Base-by-base conservation (phyloP, 2,888 invertebrate genomes). In the Andrena camellia region DNA sequence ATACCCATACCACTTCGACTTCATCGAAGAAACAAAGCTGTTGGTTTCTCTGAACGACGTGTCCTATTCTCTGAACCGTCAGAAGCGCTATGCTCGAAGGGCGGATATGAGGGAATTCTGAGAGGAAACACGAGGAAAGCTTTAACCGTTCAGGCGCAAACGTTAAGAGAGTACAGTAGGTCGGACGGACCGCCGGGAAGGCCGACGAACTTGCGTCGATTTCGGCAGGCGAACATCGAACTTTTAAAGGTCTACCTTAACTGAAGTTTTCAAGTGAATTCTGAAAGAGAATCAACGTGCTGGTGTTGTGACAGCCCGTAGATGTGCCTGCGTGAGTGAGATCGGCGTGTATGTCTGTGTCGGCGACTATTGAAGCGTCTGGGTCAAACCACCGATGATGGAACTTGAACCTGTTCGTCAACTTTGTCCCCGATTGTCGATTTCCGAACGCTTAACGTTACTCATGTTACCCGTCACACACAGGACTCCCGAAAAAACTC, bases 41-140 rank as follows among this genome's bases (percentile, higher is more conserved):
- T 59, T 48, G 66, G 31, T 31, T 67, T 59, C 20, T 2, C 23
- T 26, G 29, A 13, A 20, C n/a, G 33, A n/a, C 60, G 13, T 20
- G 48, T 26, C 50, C 60, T 23, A 5, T 70, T 54, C 69, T 50
- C 23, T 2, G 66, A 20, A 33, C 59, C 48, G 59, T 71, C 48
- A 66, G 73, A 67, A 62, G 42, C 60, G 31, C 67, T 57, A 42
- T 73, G 71, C 52, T 80, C 59, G 76, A 57, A 66, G 6, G 29
- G 23, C 66, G 79, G 76, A 75, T 79, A 74, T 75, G 52, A 67
- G 52, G 62, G 77, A 70, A 80, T 83, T 83, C 72, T 68, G 48
- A 70, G 73, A 73, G 84, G 79, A 91, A 92, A 88, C 90, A 90
- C 71, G 82, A 86, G 90, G 88, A 87, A 91, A 90, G 90, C 90